Base-by-base conservation (phyloP, 2,888 invertebrate genomes). In the Tipula lateralis region DNA sequence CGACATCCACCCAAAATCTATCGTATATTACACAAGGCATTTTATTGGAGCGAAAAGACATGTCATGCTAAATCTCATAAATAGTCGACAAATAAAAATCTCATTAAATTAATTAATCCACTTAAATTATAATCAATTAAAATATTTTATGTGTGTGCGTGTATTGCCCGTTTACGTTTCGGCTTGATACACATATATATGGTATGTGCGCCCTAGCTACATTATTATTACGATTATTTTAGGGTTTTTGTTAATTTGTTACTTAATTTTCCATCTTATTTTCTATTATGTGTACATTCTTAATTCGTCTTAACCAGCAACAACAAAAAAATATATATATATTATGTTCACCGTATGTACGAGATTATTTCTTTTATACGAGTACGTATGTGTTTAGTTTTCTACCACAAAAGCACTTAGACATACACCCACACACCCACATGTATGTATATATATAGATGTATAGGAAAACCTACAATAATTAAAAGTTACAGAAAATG, bases 51-150 rank as follows among this genome's bases (percentile, higher is more conserved):
- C 44, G 5, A 44, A 66, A 24, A 66, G 9, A 24, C 66, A 66
- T 12, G 24, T 66, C 24, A 9, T 66, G 24, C 12, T 66, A 66
- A 66, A 66, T 66, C 66, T 66, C 24, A 24, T 66, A 24, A 66
- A 66, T 66, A 66, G 66, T 66, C 66, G 24, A 66, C 66, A 66
- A 66, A 66, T 66, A 66, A 66, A 66, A 66, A 24, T 66, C 66
- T 66, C 66, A 66, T 66, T 66, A 66, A 66, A 66, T 66, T 66
- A 66, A 66, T 66, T 66, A 66, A 66, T 66, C 66, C 66, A 66
- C 66, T 66, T 66, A 66, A 66, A 66, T 9, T 66, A 9, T 66
- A 24, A 66, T 66, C 66, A 66, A 66, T 66, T 66, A 66, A 24
- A 66, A 66, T 66, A 9, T 66, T 66, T 66, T 66, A 24, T 44